These are phyloP conservation scores for Scomber colias DNA, from an alignment of 2,113 vertebrate species.

Conservation along the genomic window DNA sequence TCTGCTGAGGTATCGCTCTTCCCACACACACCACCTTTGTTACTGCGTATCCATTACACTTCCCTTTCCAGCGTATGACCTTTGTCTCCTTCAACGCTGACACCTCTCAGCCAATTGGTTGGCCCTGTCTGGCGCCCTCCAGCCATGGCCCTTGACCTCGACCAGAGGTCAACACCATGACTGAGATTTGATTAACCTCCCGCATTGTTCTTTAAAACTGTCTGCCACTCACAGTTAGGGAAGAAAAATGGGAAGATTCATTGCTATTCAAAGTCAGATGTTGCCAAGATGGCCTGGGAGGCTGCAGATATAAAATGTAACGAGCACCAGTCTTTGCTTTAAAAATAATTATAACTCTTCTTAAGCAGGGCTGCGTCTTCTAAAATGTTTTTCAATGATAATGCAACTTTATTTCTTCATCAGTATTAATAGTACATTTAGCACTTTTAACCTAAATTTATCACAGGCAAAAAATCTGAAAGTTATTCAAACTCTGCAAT, in stretches of 20 bases:
- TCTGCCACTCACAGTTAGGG: conserved; percentile 66
- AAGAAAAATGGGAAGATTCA: conserved; percentile 62
- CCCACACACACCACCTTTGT: conserved; percentile 49
- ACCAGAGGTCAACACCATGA: conserved; percentile 76
- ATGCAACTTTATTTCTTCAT: not conserved
- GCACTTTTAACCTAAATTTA: not conserved
- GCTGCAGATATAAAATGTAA: conserved; percentile 7
- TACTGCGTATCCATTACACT: conserved; percentile 64
- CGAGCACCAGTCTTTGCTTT: conserved; percentile 6
- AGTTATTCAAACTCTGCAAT: conserved; percentile 32
- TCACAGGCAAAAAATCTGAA: not conserved
- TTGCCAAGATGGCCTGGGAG: conserved; percentile 34
- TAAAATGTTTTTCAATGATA: not conserved
- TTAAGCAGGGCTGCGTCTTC: too few relatives aligned
- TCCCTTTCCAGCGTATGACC: conserved; percentile 57
- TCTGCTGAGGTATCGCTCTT: conserved; percentile 28
- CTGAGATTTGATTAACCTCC: conserved; percentile 81
- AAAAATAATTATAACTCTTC: not conserved
- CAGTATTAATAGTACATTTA: not conserved
- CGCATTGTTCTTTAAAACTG: conserved; percentile 65
- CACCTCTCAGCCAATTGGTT: conserved; percentile 65
- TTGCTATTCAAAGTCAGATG: conserved; percentile 65
- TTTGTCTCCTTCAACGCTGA: conserved; percentile 61
- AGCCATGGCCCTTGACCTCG: conserved; percentile 73
- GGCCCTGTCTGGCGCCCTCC: conserved; percentile 62